Base-by-base conservation (phyloP, 64 coral and sea anemone genomes). In the Montipora cactus region DNA sequence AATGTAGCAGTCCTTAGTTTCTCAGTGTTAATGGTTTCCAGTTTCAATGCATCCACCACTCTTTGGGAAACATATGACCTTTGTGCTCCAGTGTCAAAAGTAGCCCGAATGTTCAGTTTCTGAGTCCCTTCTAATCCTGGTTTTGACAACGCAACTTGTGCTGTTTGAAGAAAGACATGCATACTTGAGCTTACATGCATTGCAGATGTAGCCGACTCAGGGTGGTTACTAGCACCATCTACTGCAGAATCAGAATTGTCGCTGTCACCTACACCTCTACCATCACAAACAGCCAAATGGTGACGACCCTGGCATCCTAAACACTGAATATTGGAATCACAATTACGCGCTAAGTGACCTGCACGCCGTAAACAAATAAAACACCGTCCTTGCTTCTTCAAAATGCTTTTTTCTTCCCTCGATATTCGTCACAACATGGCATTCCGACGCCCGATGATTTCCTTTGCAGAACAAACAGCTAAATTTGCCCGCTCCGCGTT, bases 61-160 rank as follows among this genome's bases (percentile, higher is more conserved):
- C 16, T 62, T 18, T 84, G 81, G 81, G 55, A 66, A 28, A 84
- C 59, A 84, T 45, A 66, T 18, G 81, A 84, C 10, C 81, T 37
- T 21, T 67, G 55, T 59, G 81, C 57, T 0, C 81, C 81, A 15
- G 59, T 45, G 18, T 84, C 81, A 69, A 67, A 67, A 67, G 47
- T 67, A 44, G 81, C 81, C 3, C 81, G 81, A 14, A 84, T 22
- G 0, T 64, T 84, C 11, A 47, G 3, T 8, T 59, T 21, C 5
- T 69, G 47, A 49, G 7, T 22, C 10, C 4, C 5, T 49, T 69
- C 45, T n/a, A 5, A 0, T 44, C 66, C 66, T 8, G 59, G 81
- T 5, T 3, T 28, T 84, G 58, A 62, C 11, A 67, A 3, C 13
- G 44, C 11, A 66, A 84, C 20, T 80, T 80, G 78, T 22, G 25